Evolutionary conservation across 2,888 invertebrate species (phyloP), one percentile per base, ranked within the genome.

Genomic region (Callosobruchus maculatus): DNA sequence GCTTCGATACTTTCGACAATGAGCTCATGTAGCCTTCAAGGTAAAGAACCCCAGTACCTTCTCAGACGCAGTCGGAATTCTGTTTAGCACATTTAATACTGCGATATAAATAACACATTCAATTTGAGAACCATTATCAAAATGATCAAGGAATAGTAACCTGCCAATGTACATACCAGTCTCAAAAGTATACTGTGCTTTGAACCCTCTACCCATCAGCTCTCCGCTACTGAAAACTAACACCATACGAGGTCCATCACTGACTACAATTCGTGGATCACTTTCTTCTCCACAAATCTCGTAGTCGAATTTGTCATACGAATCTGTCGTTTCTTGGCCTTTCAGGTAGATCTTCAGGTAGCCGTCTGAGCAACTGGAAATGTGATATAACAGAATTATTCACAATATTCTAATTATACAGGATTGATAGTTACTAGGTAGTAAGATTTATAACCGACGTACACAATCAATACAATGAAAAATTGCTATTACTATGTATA

Each of bases 211-310:
- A 9, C 97, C 98, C 87, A 95, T 95, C 74, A 93, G 89, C 83
- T 97, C 96, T 1, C 97, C 97, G 73, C 97, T 97, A 87, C 96
- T 96, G 88, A 98, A 97, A 71, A 97, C 95, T 93, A 98, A 94
- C 70, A 97, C 95, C 77, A 98, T 91, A 72, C 97, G 91, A 2
- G 98, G 97, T 0, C 97, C 97, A 86, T 96, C 95, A 72, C 97
- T 97, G 76, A 95, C 92, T 77, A 97, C 92, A 68, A 93, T 90
- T 73, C 92, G 91, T n/a, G 96, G 96, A 84, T 93, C 91, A 74
- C 90, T 90, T 74, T 89, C 89, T 81, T 93, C 92, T 20, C 98
- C 98, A 86, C 98, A 98, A 84, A 97, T 90, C 86, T 96, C 96
- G 82, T 95, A 93, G 87, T 97, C 97, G 85, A 95, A 96, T 88